Conservation (phyloP, 2,113 vertebrate genomes). For the Eulemur macaco region DNA sequence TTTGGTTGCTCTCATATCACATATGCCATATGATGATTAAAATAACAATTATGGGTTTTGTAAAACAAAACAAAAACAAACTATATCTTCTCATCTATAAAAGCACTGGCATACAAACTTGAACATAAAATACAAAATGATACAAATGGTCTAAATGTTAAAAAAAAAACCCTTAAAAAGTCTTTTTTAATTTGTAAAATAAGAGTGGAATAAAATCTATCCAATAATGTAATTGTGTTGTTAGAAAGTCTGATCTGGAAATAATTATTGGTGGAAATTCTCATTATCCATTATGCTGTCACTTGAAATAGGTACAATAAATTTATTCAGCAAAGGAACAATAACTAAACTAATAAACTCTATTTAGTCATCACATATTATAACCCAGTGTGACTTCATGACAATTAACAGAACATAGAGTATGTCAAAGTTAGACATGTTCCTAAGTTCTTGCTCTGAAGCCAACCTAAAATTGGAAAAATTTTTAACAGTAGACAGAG, state of each 20-base stretch:
- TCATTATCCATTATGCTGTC: background rate
- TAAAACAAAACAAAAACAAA: background rate
- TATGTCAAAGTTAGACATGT: background rate
- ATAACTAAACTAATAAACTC: background rate
- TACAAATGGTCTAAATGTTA: background rate
- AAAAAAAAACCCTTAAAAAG: background rate
- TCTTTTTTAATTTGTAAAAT: background rate
- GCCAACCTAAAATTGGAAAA: background rate
- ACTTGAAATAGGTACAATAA: background rate
- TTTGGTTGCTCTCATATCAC: background rate
- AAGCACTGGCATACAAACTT: background rate
- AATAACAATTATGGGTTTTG: background rate
- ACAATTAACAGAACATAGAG: background rate
- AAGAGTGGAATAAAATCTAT: background rate
- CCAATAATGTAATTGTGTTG: background rate
- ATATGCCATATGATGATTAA: background rate
- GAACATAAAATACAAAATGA: constrained; percentile 22
- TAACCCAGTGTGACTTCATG: background rate
- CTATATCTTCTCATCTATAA: background rate
- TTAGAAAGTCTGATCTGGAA: background rate
- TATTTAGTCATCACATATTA: background rate
- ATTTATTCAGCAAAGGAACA: constrained; percentile 10
- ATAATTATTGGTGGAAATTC: background rate
- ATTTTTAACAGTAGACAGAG: background rate
- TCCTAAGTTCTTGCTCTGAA: background rate